phyloP scores from a whole-genome alignment of 2,113 vertebrate genomes.

The Malurus elegans region DNA sequence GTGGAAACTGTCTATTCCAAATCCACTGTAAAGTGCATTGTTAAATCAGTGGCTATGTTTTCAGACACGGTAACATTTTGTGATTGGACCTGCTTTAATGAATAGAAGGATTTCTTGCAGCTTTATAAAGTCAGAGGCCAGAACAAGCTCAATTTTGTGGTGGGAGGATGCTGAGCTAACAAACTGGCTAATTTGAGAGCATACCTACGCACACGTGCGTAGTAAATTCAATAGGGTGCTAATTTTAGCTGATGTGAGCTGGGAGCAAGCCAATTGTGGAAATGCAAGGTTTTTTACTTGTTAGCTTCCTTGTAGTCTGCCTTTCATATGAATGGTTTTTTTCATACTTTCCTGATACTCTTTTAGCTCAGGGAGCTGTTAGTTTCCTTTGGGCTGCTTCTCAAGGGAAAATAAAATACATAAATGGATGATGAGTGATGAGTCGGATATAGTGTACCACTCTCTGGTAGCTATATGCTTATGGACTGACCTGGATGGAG shows the following conservation, averaged over 20 bases:
- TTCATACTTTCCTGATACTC: not conserved
- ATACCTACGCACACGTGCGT: not conserved
- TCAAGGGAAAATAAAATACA: not conserved
- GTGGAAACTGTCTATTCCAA: not conserved
- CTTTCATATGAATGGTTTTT: not conserved
- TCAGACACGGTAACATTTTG: not conserved
- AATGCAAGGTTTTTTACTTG: not conserved
- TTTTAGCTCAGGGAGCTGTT: not conserved
- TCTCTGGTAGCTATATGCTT: not conserved
- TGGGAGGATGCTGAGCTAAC: conserved; percentile 17
- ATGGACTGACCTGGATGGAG: not conserved
- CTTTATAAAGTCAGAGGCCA: not conserved
- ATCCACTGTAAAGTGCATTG: not conserved
- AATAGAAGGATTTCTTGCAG: not conserved
- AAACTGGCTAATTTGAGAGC: not conserved
- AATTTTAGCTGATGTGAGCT: conserved; percentile 33
- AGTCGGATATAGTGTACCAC: not conserved
- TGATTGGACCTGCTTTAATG: not conserved
- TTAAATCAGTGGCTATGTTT: not conserved
- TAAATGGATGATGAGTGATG: not conserved
- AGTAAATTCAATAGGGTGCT: conserved; percentile 12
- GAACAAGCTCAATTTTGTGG: not conserved
- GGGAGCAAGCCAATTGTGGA: not conserved
- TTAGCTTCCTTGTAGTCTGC: conserved; percentile 3
- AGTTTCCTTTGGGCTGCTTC: not conserved